Percentiles rank a stretch among this genome's conserved stretches.
Conservation (phyloP, 2,888 invertebrate genomes). For the Euplagia quadripunctaria region DNA sequence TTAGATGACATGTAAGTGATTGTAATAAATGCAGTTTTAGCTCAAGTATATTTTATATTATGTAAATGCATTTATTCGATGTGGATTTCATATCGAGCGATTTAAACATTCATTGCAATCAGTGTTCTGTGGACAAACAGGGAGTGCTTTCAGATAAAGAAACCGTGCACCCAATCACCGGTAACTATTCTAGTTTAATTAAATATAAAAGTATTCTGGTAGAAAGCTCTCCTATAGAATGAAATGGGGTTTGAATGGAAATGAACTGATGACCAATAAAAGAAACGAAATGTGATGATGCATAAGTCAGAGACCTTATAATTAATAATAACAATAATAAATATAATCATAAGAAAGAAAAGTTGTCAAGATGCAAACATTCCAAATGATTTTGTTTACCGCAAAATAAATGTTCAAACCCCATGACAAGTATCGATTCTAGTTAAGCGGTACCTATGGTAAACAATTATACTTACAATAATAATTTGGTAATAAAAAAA, state of each 20-base stretch:
- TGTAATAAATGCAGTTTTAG: constrained; percentile 74
- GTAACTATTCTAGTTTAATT: constrained; percentile 54
- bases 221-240: constrained; percentile 83
- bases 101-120: constrained; percentile 76
- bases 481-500: constrained; percentile 47
- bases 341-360: constrained; percentile 72
- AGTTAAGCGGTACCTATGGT: constrained; percentile 72
- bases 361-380: constrained; percentile 88
- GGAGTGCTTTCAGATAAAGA: constrained; percentile 83
- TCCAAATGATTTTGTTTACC: constrained; percentile 78
- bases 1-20: constrained; percentile 80
- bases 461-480: constrained; percentile 51
- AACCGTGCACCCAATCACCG: constrained; percentile 86
- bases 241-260: constrained; percentile 87
- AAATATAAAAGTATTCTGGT: constrained; percentile 54
- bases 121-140: constrained; percentile 66
- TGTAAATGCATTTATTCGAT: constrained; percentile 32
- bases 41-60: constrained; percentile 52
- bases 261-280: constrained; percentile 67
- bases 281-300: constrained; percentile 72
- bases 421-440: constrained; percentile 79
- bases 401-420: constrained; percentile 85
- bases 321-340: constrained; percentile 62
- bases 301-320: constrained; percentile 72
- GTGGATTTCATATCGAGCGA: constrained; percentile 36